Evolutionary conservation across 2,113 vertebrate genomes (phyloP), one percentile per base, ranked within the genome.

Genomic region (Propithecus coquereli): DNA sequence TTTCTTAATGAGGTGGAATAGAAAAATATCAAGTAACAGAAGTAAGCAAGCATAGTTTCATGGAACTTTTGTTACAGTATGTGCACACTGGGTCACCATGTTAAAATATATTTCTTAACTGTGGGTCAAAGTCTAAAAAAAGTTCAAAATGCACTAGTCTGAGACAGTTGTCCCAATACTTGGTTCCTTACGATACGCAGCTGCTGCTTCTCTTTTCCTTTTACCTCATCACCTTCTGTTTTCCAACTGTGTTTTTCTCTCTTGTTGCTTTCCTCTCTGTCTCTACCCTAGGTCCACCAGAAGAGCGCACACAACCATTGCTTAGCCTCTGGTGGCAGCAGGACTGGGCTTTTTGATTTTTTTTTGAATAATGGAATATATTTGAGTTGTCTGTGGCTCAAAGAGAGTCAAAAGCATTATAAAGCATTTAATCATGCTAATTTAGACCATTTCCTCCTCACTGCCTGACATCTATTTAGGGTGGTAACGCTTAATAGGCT

Each of bases 361-460:
- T 47, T 86, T 63, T 63, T 12, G 30, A 94, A 79, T 81, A 91
- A 65, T 85, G 47, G 70, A 47, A 77, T 65, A 52, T 81, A 30
- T 94, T 88, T 91, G 87, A 68, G 54, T 94, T 96, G 85, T 95
- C 50, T 95, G 43, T 90, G 82, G 25, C 68, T 95, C 70, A 83
- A 57, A 65, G 91, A 95, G 87, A 82, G 66, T 94, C 68, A 90
- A 4, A 92, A 94, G 76, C 82, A 50, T 81, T 76, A 43, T 59
- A 59, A 73, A 87, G 47, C 92, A 84, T 87, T 97, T 92, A 96
- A 91, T 95, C 94, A 86, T 95, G 81, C 91, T 97, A 88, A 97
- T 96, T 95, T 84, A 73, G 52, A 88, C 94, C 66, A 86, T 95
- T 96, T 95, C 93, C 86, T 89, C 37, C 88, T 96, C 73, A n/a